These are phyloP conservation scores for Epistrophe eligans DNA, from an alignment of 2,888 invertebrate species.

Conservation along the genomic window DNA sequence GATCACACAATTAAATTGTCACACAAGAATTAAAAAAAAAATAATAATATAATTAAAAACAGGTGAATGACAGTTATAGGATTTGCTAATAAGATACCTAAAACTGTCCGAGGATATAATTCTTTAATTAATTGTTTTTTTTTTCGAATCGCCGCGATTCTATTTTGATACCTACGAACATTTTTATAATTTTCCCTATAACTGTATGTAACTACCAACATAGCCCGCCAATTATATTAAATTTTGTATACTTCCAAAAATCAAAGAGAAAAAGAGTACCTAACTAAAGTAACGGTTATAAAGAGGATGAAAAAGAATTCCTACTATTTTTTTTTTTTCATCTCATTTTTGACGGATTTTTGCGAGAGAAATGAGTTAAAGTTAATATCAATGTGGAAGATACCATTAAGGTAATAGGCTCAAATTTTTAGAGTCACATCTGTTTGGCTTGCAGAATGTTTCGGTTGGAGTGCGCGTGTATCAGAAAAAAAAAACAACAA, in stretches of 20 bases:
- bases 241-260: background rate
- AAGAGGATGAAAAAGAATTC: conserved; percentile 28
- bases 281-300: background rate
- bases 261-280: conserved; percentile 47
- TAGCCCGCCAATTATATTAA: conserved; percentile 32
- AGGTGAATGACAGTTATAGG: conserved; percentile 42
- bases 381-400: conserved; percentile 16
- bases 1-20: conserved; percentile 36
- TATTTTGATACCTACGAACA: background rate
- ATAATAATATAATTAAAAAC: conserved; percentile 18
- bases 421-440: conserved; percentile 43
- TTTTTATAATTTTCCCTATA: background rate
- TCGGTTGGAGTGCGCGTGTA: conserved; percentile 66
- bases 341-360: conserved; percentile 51
- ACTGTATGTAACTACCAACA: background rate
- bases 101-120: conserved; percentile 10
- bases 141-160: conserved; percentile 21
- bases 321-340: conserved; percentile 12
- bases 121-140: background rate
- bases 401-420: conserved; percentile 7
- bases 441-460: conserved; percentile 35
- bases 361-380: conserved; percentile 45
- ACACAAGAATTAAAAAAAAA: conserved; percentile 10
- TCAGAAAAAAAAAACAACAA: conserved; percentile 10
- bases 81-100: background rate